phyloP scores from a whole-genome alignment of 2,888 invertebrate genomes.

The Rhabditoides inermis region DNA sequence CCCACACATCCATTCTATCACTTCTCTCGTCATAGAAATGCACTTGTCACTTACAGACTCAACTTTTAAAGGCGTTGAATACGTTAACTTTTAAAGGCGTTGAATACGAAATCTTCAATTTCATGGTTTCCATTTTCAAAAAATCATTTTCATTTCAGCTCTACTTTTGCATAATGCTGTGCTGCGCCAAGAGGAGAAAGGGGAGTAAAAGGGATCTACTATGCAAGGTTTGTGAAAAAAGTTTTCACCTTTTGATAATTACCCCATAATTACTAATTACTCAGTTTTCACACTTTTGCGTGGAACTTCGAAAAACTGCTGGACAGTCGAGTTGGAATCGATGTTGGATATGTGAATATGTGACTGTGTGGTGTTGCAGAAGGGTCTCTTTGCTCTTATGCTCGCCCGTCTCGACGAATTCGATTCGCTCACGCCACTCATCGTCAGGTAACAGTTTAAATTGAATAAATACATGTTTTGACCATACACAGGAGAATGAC shows the following conservation, averaged over 20 bases:
- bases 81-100: too few species aligned
- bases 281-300: neutral
- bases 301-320: neutral
- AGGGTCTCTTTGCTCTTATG: constrained; percentile 30
- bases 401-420: constrained; percentile 48
- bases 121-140: neutral
- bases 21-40: too few species aligned
- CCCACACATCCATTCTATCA: too few species aligned
- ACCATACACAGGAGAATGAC: too few species aligned
- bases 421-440: constrained; percentile 42
- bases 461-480: too few species aligned
- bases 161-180: too few species aligned
- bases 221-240: constrained; percentile 4
- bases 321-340: neutral
- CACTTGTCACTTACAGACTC: too few species aligned
- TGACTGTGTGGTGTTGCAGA: constrained; percentile 9
- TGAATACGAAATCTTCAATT: too few species aligned
- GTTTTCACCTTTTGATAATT: too few species aligned
- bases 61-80: too few species aligned
- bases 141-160: constrained; percentile 7
- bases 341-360: neutral
- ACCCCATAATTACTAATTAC: too few species aligned
- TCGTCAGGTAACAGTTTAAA: constrained; percentile 18
- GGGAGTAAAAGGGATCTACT: constrained; percentile 5
- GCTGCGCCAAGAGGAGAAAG: too few species aligned